Percentiles rank a stretch among this genome's conserved stretches.
phyloP scores from a whole-genome alignment of 2,797 vertebrate genomes.

The Clarias laeviceps region DNA sequence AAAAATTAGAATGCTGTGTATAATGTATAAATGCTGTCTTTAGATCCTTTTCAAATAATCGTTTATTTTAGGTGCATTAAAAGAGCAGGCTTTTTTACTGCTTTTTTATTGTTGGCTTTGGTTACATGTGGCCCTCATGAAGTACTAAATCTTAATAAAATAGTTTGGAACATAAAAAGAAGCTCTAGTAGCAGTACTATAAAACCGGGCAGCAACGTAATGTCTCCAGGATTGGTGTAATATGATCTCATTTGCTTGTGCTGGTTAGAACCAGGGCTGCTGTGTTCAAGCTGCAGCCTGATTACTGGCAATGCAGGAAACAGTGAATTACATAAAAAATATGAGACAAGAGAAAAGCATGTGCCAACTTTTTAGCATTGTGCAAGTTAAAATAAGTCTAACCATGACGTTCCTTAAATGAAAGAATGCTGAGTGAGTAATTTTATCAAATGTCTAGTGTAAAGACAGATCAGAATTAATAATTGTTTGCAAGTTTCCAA shows the following conservation, averaged over 20 bases:
- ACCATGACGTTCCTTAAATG: background rate
- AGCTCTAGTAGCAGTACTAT: background rate
- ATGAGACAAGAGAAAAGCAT: conserved; percentile 10
- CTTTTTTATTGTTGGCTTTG: background rate
- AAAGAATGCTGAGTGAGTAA: background rate
- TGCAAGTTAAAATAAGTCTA: background rate
- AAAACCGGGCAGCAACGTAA: background rate
- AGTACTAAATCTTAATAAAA: background rate
- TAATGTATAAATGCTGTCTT: background rate
- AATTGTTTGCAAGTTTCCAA: background rate
- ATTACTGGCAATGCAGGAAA: background rate
- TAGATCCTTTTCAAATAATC: background rate
- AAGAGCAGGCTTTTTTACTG: background rate
- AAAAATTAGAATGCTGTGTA: background rate
- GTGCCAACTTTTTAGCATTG: background rate
- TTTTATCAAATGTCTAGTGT: background rate
- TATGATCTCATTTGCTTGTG: background rate
- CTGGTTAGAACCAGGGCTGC: background rate
- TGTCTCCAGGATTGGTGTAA: background rate
- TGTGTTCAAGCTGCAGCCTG: background rate
- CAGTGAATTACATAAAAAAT: background rate
- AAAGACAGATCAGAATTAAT: background rate
- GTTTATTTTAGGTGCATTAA: background rate
- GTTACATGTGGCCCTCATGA: background rate
- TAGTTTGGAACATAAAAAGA: background rate